Evolutionary conservation across 2,113 vertebrate genomes (phyloP), one percentile per base, ranked within the genome.

Genomic region (Cyprinodon variegatus): DNA sequence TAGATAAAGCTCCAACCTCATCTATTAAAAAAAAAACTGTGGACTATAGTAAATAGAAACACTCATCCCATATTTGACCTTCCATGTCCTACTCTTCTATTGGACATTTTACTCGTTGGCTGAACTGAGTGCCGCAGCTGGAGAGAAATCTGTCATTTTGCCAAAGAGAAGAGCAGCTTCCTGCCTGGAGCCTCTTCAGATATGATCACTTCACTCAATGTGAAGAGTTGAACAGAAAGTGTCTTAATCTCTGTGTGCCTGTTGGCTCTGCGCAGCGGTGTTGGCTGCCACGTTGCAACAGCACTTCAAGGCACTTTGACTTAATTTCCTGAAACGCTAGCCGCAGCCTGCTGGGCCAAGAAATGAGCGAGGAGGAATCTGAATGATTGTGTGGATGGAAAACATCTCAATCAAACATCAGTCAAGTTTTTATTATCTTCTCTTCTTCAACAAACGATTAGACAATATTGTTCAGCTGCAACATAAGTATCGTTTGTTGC

Each of bases 61-160:
- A 1, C n/a, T 57, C 3, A 9, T 53, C 2, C 15, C 15, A 79
- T 82, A 78, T 76, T 70, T 29, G 38, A 11, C 61, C 37, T 65
- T 63, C 77, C 60, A 68, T 79, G 71, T 37, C 43, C 61, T 29
- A 59, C 63, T 76, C 48, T 61, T 29, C 78, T 70, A 79, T 88
- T 85, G 80, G 77, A 70, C 80, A 29, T 11, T 72, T 76, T 65
- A 80, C 77, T 84, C 76, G 82, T 85, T 87, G 83, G 5, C 79
- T 85, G 77, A 76, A 65, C 74, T 83, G 86, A 89, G 87, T 91
- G 74, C 82, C 69, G 65, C 86, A 87, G 79, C 82, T 72, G 77
- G 71, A 79, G 74, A 86, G 86, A 78, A 79, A 72, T 73, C 79
- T 82, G 78, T 89, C 71, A 68, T 68, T 83, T 83, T 69, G 82